Conservation (phyloP, 2,888 invertebrate genomes). For the Papilio gigon region DNA sequence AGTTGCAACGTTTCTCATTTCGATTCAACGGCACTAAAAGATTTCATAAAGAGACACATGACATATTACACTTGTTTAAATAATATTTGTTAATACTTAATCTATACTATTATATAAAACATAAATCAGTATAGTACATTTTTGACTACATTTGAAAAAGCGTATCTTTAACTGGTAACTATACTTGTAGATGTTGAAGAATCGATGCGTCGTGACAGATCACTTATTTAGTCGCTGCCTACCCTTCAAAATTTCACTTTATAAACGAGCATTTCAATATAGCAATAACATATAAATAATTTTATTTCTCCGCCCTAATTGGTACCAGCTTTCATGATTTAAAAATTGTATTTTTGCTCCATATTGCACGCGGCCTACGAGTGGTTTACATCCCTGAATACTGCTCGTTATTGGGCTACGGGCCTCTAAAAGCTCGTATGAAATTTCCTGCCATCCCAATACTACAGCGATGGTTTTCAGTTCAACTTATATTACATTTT, state of each 20-base stretch:
- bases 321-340: background rate
- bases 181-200: too few relatives aligned
- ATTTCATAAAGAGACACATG: too few relatives aligned
- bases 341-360: conserved; percentile 16
- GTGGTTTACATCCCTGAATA: conserved; percentile 20
- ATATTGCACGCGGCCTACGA: conserved; percentile 3
- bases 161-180: background rate
- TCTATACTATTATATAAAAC: background rate
- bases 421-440: conserved; percentile 6
- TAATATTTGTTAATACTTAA: too few relatives aligned
- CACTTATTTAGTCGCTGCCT: background rate
- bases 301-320: background rate
- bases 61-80: too few relatives aligned
- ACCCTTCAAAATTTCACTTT: background rate
- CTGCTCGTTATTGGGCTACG: conserved; percentile 9
- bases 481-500: background rate
- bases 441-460: conserved; percentile 6
- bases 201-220: too few relatives aligned
- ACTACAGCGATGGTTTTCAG: background rate
- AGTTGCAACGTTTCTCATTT: background rate
- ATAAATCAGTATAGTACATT: background rate
- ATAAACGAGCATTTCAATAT: background rate
- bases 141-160: background rate
- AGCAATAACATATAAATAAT: background rate
- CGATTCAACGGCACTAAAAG: background rate